These are phyloP conservation scores for Cephalopterus ornatus DNA, from an alignment of 2,113 vertebrate species.

Conservation along the genomic window DNA sequence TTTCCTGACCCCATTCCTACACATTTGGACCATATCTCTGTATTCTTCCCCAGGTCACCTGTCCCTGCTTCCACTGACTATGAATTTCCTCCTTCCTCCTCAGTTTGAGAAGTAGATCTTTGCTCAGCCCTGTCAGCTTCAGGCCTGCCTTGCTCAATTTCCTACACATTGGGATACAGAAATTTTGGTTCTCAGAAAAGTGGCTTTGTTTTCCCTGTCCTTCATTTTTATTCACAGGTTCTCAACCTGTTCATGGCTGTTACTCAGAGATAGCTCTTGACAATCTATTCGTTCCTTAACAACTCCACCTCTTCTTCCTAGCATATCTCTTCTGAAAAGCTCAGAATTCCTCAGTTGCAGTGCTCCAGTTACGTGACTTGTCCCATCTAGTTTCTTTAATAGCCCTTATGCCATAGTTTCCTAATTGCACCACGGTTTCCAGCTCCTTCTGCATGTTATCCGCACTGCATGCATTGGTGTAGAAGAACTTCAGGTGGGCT, in stretches of 20 bases:
- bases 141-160: neutral
- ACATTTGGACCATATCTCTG: neutral
- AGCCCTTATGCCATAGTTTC: neutral
- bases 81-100: neutral
- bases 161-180: neutral
- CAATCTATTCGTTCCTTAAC: neutral
- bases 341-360: neutral
- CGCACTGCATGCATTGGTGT: neutral
- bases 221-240: neutral
- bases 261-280: neutral
- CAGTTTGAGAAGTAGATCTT: neutral
- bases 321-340: neutral
- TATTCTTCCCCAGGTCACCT: neutral
- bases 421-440: neutral
- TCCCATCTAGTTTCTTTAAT: neutral
- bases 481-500: neutral
- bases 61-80: neutral
- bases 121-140: neutral
- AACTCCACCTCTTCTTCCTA: neutral
- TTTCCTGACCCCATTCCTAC: neutral
- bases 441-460: neutral
- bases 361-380: neutral
- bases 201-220: neutral
- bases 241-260: neutral
- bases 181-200: neutral